These are phyloP conservation scores for Neolamprologus modestus DNA, from an alignment of 2,113 vertebrate genomes.

Conservation along the genomic window DNA sequence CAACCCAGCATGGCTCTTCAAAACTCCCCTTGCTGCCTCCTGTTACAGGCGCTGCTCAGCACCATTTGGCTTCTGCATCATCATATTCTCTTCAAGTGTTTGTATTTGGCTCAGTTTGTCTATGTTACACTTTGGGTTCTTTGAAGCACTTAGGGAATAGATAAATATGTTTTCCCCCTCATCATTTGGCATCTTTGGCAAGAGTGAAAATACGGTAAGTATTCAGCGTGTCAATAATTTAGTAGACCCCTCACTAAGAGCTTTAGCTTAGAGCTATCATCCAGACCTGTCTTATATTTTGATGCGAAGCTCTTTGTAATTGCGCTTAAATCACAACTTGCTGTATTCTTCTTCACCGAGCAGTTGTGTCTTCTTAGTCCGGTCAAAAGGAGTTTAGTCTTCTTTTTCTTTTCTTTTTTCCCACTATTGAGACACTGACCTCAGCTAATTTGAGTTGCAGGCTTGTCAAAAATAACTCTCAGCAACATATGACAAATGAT, in stretches of 20 bases:
- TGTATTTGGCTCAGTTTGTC: constrained; percentile 51
- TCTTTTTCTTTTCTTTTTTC: not conserved
- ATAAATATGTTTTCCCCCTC: constrained; percentile 36
- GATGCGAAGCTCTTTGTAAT: not conserved
- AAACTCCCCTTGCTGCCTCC: constrained; percentile 42
- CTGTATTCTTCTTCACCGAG: not conserved
- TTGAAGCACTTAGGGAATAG: constrained; percentile 54
- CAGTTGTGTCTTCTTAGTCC: not conserved
- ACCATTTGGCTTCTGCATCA: constrained; percentile 37
- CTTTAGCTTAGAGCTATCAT: constrained; percentile 15
- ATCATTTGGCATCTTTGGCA: constrained; percentile 44
- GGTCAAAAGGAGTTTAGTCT: not conserved
- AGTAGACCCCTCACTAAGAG: constrained; percentile 18
- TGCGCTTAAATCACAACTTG: not conserved
- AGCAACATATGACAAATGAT: constrained; percentile 5
- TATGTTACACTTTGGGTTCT: constrained; percentile 42
- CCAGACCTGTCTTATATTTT: not conserved
- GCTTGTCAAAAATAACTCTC: constrained; percentile 28
- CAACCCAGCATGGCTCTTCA: constrained; percentile 54
- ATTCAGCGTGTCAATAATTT: constrained; percentile 43
- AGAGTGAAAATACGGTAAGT: constrained; percentile 26
- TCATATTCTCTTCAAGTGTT: constrained; percentile 49
- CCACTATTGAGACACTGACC: not conserved
- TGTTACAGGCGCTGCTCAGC: constrained; percentile 22
- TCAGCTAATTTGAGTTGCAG: constrained; percentile 5